Evolutionary conservation across 2,113 vertebrate species (phyloP).

Genomic region (Coptodon rendalli): DNA sequence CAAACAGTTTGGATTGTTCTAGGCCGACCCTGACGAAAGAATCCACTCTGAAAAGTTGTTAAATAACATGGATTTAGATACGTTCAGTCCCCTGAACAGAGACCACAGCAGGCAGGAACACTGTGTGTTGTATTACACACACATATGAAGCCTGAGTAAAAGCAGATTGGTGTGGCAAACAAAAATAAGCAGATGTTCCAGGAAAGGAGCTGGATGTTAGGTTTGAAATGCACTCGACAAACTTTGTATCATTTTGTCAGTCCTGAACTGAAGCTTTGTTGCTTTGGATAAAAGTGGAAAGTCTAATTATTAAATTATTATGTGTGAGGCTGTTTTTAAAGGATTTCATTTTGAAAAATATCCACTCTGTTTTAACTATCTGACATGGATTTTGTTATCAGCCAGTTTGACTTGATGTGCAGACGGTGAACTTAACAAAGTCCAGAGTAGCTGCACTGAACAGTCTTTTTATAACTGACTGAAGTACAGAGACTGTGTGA

Average conservation of each 20-base stretch:
- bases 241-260: background rate
- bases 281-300: background rate
- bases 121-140: background rate
- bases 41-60: background rate
- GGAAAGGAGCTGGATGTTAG: background rate
- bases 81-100: no score
- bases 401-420: background rate
- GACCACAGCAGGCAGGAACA: background rate
- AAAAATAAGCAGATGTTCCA: background rate
- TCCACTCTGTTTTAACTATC: background rate
- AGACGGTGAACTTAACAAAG: background rate
- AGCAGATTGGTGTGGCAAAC: background rate
- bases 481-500: background rate
- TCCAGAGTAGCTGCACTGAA: background rate
- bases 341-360: background rate
- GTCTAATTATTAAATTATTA: background rate
- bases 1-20: background rate
- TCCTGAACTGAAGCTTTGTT: background rate
- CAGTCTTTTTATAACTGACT: background rate
- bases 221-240: background rate
- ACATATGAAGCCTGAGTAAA: background rate
- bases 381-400: background rate
- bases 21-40: accelerated
- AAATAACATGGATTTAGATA: background rate
- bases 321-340: background rate